phyloP scores from a whole-genome alignment of 2,888 invertebrate species.

The Epistrophella euchroma region DNA sequence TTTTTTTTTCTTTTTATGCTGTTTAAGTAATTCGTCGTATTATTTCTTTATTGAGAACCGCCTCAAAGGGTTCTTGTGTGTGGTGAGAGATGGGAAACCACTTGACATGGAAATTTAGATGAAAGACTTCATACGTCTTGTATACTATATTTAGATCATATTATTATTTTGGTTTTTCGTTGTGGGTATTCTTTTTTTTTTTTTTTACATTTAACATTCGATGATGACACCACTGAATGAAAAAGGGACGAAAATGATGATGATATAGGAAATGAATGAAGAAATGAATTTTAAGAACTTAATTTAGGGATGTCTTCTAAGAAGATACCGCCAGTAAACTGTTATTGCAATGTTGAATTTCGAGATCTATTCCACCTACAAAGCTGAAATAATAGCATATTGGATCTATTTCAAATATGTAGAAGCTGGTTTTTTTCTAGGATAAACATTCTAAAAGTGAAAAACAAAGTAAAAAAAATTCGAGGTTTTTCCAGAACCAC shows the following conservation, averaged over 20 bases:
- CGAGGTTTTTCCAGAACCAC: too few species aligned
- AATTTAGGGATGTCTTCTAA: background rate
- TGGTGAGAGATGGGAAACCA: constrained; percentile 28
- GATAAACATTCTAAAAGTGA: too few species aligned
- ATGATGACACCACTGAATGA: constrained; percentile 25
- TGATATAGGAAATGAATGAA: background rate
- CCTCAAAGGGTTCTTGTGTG: constrained; percentile 36
- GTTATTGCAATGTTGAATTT: too few species aligned
- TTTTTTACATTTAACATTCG: constrained; percentile 18
- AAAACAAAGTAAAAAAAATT: too few species aligned
- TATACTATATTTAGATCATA: constrained; percentile 62
- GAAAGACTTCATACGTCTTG: constrained; percentile 26
- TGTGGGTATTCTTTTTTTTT: constrained; percentile 13
- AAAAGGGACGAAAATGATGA: constrained; percentile 2
- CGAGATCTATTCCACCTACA: too few species aligned
- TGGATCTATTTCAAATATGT: too few species aligned
- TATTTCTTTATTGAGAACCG: constrained; percentile 53
- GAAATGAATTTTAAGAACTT: background rate
- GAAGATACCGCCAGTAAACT: background rate
- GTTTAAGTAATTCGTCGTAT: constrained; percentile 28
- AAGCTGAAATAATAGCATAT: too few species aligned
- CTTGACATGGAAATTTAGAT: constrained; percentile 51
- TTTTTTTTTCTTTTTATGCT: background rate
- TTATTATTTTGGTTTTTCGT: constrained; percentile 54
- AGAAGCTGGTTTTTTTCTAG: too few species aligned